phyloP scores from a whole-genome alignment of 1,140 invertebrate species.

The Trinorchestia longiramus region DNA sequence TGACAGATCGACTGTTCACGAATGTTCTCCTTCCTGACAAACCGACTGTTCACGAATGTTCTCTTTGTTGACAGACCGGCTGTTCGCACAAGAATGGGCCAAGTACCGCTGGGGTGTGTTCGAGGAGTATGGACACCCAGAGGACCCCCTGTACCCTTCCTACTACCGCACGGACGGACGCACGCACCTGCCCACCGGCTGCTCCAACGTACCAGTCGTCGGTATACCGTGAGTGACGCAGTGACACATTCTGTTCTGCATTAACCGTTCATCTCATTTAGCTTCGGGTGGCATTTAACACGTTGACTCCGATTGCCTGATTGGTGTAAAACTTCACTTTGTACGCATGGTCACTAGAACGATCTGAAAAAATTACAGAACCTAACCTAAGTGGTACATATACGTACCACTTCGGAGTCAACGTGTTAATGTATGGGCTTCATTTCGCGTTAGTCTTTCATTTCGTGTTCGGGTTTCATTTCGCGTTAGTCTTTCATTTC shows the following conservation, averaged over 20 bases:
- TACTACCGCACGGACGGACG: slow-evolving; percentile 66
- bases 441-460: too few species aligned
- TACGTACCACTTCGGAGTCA: too few species aligned
- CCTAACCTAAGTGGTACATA: too few species aligned
- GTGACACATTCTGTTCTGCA: not conserved
- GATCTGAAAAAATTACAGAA: too few species aligned
- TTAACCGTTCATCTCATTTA: not conserved
- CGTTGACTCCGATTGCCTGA: too few species aligned
- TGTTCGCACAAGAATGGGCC: slow-evolving; percentile 72
- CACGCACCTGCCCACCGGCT: slow-evolving; percentile 62
- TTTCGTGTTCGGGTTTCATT: too few species aligned
- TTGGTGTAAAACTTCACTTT: too few species aligned
- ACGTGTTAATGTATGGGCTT: too few species aligned
- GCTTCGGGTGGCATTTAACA: not conserved
- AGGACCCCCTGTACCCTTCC: slow-evolving; percentile 68
- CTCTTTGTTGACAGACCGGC: slow-evolving; percentile 68
- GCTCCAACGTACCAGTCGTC: slow-evolving; percentile 63
- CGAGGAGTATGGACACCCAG: slow-evolving; percentile 70
- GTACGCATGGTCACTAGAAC: too few species aligned
- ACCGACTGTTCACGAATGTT: slow-evolving; percentile 22
- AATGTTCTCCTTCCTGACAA: too few species aligned
- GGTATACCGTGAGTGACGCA: slow-evolving; percentile 61
- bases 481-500: too few species aligned
- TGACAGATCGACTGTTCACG: too few species aligned
- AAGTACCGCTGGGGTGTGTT: slow-evolving; percentile 73